Conservation (phyloP, 2,888 invertebrate species). For the Imbricaverruca yamaguchii region DNA sequence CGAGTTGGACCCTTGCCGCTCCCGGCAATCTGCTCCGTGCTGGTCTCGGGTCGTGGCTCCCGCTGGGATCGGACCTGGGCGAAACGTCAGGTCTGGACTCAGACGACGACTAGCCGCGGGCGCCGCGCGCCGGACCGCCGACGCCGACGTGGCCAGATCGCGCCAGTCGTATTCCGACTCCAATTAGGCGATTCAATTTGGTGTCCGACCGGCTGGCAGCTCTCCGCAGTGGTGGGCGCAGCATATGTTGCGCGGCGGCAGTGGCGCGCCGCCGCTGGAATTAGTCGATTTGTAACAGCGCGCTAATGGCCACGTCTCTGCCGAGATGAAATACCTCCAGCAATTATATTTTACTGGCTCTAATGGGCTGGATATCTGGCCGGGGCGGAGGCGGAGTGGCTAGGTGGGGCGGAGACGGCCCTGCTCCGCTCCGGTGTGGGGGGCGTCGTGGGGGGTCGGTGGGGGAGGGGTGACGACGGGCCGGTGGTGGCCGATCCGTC, state of each 20-base stretch:
- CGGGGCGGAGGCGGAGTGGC: background rate
- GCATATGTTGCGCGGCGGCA: background rate
- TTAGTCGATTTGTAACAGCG: conserved; percentile 1
- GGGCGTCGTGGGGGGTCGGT: background rate
- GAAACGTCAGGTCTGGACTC: too few species aligned
- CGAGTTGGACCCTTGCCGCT: too few species aligned
- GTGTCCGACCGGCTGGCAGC: background rate
- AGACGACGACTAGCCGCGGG: too few species aligned
- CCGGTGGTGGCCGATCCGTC: conserved; percentile 5
- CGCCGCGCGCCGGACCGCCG: too few species aligned
- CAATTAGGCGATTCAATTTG: conserved; percentile 19
- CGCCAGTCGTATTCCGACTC: background rate
- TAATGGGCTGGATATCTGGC: background rate
- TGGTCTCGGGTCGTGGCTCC: too few species aligned
- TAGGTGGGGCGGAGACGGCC: too few species aligned
- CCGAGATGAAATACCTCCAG: conserved; percentile 3
- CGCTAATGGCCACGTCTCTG: conserved; percentile 2
- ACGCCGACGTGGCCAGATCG: too few species aligned
- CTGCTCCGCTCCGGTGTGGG: too few species aligned
- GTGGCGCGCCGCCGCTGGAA: background rate
- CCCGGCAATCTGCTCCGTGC: too few species aligned
- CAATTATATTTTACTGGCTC: conserved; percentile 7
- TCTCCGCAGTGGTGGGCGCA: background rate
- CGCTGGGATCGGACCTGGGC: too few species aligned
- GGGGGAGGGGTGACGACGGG: background rate